phyloP scores from a whole-genome alignment of 2,888 invertebrate genomes.

The Antheraea yamamai region DNA sequence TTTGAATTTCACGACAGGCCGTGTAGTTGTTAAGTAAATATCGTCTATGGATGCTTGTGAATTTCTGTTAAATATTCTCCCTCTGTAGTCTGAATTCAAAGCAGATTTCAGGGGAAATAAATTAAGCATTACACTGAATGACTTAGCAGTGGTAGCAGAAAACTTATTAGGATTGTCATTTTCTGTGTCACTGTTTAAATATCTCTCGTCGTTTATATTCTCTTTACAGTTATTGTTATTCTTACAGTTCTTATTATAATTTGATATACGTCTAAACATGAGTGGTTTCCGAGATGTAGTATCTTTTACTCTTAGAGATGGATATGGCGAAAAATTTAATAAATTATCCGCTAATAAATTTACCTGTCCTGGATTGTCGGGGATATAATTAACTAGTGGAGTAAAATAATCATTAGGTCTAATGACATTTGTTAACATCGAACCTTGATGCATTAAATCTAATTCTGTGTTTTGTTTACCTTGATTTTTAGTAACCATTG shows the following conservation, averaged over 20 bases:
- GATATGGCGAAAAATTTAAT: slow-evolving; percentile 58
- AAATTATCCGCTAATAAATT: slow-evolving; percentile 85
- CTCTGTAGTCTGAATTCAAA: slow-evolving; percentile 40
- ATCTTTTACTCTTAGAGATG: slow-evolving; percentile 38
- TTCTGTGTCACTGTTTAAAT: slow-evolving; percentile 34
- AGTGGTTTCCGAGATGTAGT: slow-evolving; percentile 40
- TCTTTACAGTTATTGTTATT: slow-evolving; percentile 44
- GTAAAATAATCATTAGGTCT: slow-evolving; percentile 75
- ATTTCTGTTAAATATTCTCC: slow-evolving; percentile 41
- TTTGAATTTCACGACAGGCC: slow-evolving; percentile 63
- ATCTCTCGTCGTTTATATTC: slow-evolving; percentile 27
- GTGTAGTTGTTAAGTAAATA: slow-evolving; percentile 65
- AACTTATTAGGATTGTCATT: slow-evolving; percentile 35
- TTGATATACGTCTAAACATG: slow-evolving; percentile 56
- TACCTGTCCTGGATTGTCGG: slow-evolving; percentile 87
- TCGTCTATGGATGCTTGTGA: slow-evolving; percentile 41
- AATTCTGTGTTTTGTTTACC: slow-evolving; percentile 27
- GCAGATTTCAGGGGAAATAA: slow-evolving; percentile 80
- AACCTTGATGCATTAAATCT: slow-evolving; percentile 44
- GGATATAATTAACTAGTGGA: slow-evolving; percentile 87
- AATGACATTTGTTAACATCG: slow-evolving; percentile 45
- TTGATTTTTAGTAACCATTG: slow-evolving; percentile 40
- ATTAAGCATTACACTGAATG: slow-evolving; percentile 85
- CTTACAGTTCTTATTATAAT: slow-evolving; percentile 45
- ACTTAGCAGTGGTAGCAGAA: slow-evolving; percentile 61